Percentiles rank a stretch among this genome's conserved stretches.
phyloP scores from a whole-genome alignment of 2,888 invertebrate genomes.

The Caenorhabditis sp. region DNA sequence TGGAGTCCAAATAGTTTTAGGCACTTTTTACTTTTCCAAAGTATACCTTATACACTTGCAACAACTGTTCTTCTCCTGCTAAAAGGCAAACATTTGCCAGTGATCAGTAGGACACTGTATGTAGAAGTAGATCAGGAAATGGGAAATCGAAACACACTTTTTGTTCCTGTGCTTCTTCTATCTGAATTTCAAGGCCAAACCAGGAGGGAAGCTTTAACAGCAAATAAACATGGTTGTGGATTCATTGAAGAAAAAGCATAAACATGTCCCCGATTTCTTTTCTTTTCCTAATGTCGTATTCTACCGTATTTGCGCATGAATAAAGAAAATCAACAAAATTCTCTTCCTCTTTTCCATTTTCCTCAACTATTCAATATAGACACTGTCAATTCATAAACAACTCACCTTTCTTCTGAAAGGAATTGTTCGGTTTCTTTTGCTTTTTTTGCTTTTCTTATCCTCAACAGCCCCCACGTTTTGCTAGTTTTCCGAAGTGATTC shows the following conservation, averaged over 20 bases:
- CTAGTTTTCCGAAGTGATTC: neutral
- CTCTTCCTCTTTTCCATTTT: conserved; percentile 31
- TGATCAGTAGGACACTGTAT: conserved; percentile 25
- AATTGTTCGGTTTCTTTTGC: conserved; percentile 17
- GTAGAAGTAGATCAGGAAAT: conserved; percentile 25
- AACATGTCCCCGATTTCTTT: conserved; percentile 50
- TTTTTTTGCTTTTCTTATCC: too few relatives aligned
- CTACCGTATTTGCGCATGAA: conserved; percentile 64
- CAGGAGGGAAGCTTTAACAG: conserved; percentile 36
- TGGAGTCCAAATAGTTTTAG: conserved; percentile 29
- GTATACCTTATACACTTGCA: conserved; percentile 23
- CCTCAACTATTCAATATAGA: conserved; percentile 29
- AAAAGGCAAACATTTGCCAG: conserved; percentile 51
- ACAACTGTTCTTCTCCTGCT: conserved; percentile 29
- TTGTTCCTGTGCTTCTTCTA: neutral
- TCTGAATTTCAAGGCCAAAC: conserved; percentile 43
- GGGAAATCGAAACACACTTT: conserved; percentile 4
- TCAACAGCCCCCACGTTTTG: too few relatives aligned
- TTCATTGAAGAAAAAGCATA: conserved; percentile 52
- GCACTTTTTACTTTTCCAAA: conserved; percentile 28
- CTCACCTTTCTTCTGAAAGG: conserved; percentile 21
- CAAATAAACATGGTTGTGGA: conserved; percentile 52
- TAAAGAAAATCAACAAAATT: conserved; percentile 57
- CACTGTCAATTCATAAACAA: conserved; percentile 43
- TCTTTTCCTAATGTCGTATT: conserved; percentile 44